Base-by-base conservation (phyloP, 2,888 invertebrate species). In the Alloscopus bannaensis region DNA sequence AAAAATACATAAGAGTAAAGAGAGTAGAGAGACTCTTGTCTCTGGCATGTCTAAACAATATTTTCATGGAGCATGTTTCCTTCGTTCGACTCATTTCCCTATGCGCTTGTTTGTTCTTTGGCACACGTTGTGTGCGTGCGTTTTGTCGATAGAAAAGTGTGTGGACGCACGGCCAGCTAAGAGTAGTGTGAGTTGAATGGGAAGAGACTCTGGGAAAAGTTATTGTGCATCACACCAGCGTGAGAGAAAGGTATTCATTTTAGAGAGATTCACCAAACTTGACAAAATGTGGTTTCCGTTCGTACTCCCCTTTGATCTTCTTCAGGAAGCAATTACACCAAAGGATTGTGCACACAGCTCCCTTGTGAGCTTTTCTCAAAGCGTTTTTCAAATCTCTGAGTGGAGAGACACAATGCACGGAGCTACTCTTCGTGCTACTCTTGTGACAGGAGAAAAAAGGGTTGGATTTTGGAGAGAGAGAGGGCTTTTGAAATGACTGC, bases 251-350 rank as follows among this genome's bases (percentile, higher is more conserved):
- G 64, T 52, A 55, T 72, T 64, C 64, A 50, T 52, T 16, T n/a
- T 52, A 60, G 31, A 50, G 59, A 71, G 71, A 72, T 72, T 72
- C 55, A 52, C 72, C 72, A 72, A 72, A 55, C 64, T 72, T 72
- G 72, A 72, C 72, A 72, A 72, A 72, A 62, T 72, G 72, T 64
- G 72, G 72, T 72, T 72, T 72, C 72, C 72, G 62, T 72, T 72
- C 45, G 52, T 31, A 64, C 72, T 72, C 72, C 72, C 72, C 72
- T 72, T 72, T 72, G 72, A 72, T 72, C 72, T 70, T 70, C 70
- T 71, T 71, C 72, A 72, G 72, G 72, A 72, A 72, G 72, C 72
- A 72, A 72, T 72, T 72, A 72, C 72, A 64, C 64, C 72, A 64
- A 72, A 72, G 55, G 72, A 52, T 64, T 45, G n/a, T n/a, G 13